Evolutionary conservation across 2,888 invertebrate genomes (phyloP).

Genomic region (Hedychridium roseum): DNA sequence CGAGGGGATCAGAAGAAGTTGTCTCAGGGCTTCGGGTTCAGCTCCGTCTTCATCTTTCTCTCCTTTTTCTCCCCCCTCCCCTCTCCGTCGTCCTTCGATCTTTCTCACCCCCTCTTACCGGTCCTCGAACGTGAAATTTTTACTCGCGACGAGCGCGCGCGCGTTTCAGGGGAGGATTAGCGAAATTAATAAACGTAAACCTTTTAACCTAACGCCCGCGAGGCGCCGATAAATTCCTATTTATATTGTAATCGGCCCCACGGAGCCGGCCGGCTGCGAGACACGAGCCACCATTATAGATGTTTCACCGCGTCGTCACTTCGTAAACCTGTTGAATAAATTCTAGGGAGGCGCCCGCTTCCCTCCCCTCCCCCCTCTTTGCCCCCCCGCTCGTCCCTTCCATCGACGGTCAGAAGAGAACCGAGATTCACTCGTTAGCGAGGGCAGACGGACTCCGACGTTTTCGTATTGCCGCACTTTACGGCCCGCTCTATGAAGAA

Average conservation of each 20-base stretch:
- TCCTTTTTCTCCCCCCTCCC: background rate
- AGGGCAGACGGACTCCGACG: conserved; percentile 8
- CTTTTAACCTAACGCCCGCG: conserved; percentile 56
- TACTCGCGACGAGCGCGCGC: no score
- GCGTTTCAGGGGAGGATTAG: no score
- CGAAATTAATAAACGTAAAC: conserved; percentile 61
- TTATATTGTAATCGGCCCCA: conserved; percentile 57
- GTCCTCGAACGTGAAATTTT: no score
- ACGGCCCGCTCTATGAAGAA: no score
- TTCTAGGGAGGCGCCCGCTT: conserved; percentile 33
- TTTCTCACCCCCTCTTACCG: background rate
- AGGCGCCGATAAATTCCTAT: conserved; percentile 57
- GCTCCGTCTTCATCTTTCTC: background rate
- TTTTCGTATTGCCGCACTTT: no score
- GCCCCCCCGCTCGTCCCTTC: conserved; percentile 19
- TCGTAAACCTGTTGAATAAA: conserved; percentile 59
- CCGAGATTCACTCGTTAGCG: conserved; percentile 26
- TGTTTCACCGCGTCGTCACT: conserved; percentile 59
- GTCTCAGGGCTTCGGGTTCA: background rate
- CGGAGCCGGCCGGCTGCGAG: conserved; percentile 15
- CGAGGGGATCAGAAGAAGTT: background rate
- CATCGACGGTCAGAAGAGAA: conserved; percentile 14
- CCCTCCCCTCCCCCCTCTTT: no score
- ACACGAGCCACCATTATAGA: conserved; percentile 55
- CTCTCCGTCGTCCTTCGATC: conserved; percentile 1